Evolutionary conservation across 2,797 vertebrate genomes (phyloP), one percentile per base, ranked within the genome.

Genomic region (Garrulus glandarius): DNA sequence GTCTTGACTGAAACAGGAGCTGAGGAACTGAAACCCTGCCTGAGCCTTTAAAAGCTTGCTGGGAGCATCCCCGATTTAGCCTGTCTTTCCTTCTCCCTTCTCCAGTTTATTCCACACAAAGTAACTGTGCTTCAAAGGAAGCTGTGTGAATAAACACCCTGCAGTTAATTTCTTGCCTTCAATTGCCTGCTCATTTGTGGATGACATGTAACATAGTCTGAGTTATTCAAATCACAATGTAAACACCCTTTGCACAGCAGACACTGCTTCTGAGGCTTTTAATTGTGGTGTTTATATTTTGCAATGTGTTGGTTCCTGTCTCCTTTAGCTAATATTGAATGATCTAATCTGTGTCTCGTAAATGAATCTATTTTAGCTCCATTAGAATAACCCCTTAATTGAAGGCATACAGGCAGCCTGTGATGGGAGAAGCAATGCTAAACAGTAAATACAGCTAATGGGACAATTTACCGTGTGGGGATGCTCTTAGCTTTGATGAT

Each of bases 271-370:
- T 60, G 69, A 93, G 90, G 70, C 90, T 96, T 96, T 95, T 91
- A 92, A 94, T 93, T 85, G 53, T 74, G 82, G 55, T 96, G 88
- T 98, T 97, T 95, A 67, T 92, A 61, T 95, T 94, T 96, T 92
- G 88, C 96, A 95, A 83, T 96, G 84, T 96, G 95, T 96, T 95
- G 85, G 93, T 97, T 97, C 96, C 96, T 96, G 95, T 97, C 93
- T 95, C 84, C 95, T 97, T 95, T 84, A 96, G 96, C 89, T 95
- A 93, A 94, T 95, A 92, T 75, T 95, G 96, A 97, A 89, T 94
- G 94, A 96, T 97, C 95, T 96, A 96, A 96, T 97, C 96, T 91
- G 87, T 92, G 94, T 96, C 96, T 96, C 9, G 11, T 97, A 97
- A 97, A 96, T 47, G 96, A 95, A 96, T 97, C 96, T 95, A 86